Base-by-base conservation (phyloP, 1,140 invertebrate genomes). In the Aphis gossypii region DNA sequence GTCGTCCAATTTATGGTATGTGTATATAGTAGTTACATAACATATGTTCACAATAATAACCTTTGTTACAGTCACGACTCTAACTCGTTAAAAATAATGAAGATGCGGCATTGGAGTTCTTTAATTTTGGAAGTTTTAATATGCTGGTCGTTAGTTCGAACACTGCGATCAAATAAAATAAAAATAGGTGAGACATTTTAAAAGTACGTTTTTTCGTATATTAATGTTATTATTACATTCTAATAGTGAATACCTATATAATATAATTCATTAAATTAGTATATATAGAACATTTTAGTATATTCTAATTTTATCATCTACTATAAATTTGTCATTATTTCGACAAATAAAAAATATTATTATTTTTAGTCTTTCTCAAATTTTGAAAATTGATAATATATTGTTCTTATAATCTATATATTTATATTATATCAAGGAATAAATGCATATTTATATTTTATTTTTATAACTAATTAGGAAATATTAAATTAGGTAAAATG, bases 61-160 rank as follows among this genome's bases (percentile, higher is more conserved):
- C 83, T 84, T 76, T 84, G 83, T 84, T 84, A 84, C 83, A 84
- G 83, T 41, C 41, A 21, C 44, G 25, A 7, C 5, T 87, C 41
- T 25, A 76, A 14, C 14, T 76, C 60, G 30, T 76, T 76, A 87
- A 89, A 38, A 90, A 90, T 60, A 68, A 90, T 90, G 89, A 90
- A 44, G 56, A 23, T 41, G 44, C 35, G 3, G 30, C 41, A 44
- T 44, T 25, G 54, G 35, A 68, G 14, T 60, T 68, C 25, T 23
- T 60, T 44, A 2, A 44, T 90, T 41, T 68, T 90, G 4, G 89
- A 68, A 90, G 14, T 68, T 51, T 60, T 60, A 60, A 44, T 60
- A 44, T 68, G 38, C 38, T 90, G 38, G 11, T 68, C 38, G 14
- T 25, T 38, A 68, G 89, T 90, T 38, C 21, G 51, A 44, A 68